Base-by-base conservation (phyloP, 2,113 vertebrate genomes). In the Sciurus niger region DNA sequence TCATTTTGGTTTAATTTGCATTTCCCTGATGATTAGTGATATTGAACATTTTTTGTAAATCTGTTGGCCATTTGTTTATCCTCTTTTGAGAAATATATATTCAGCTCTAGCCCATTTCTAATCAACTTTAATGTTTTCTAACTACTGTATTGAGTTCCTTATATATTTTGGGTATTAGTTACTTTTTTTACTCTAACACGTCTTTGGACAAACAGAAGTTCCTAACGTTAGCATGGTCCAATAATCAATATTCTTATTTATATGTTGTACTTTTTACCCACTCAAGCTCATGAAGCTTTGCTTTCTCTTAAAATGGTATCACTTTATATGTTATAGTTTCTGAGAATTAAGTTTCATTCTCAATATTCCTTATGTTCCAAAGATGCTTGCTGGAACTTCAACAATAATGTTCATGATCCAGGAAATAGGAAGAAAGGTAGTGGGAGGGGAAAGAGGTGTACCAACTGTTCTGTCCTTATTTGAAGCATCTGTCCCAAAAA, bases 271-370 rank as follows among this genome's bases (percentile, higher is more conserved):
- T 80, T 86, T 92, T 80, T n/a, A 40, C 6, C 43, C 17, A 58
- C 9, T 46, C 25, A 37, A 37, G 65, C 4, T 87, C 32, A 76
- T 82, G 58, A 87, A 76, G 34, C 17, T 82, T 10, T 87, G 63
- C 76, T 30, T 82, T 82, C 30, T 55, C 73, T 65, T 63, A 65
- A 28, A 80, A 48, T 46, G 16, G 24, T 84, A 18, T 46, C 18
- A 46, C 34, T 76, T 76, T 74, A 34, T 74, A 34, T 24, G 14
- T 14, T 77, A 48, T 60, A n/a, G 40, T 65, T 65, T 22, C 48
- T 25, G 67, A 86, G 28, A 51, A 32, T 88, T 84, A 20, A 79
- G 72, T 94, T 87, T 95, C 51, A 87, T 51, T 87, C 25, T 83
- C 18, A 48, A 25, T 63, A 28, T 90, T 68, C 48, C 14, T 88